These are phyloP conservation scores for Capitulum mitella DNA, from an alignment of 2,888 invertebrate species.

Conservation along the genomic window DNA sequence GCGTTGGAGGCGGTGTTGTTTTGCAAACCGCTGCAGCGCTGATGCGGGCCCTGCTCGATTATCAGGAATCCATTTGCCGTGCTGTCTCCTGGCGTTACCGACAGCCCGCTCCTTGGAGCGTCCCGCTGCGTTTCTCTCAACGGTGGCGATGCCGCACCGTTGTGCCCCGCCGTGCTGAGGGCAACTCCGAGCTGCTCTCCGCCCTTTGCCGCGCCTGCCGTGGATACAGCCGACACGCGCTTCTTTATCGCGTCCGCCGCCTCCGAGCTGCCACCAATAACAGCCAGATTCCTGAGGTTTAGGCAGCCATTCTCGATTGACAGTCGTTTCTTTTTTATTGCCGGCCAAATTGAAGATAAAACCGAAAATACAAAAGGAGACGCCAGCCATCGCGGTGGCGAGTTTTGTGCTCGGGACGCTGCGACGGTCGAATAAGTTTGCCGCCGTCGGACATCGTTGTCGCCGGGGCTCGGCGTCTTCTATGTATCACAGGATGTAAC, in stretches of 20 bases:
- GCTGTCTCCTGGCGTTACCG: no score
- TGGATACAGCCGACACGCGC: not conserved
- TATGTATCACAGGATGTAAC: not conserved
- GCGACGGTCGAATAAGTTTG: not conserved
- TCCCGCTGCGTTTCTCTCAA: no score
- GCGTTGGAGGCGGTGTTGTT: no score
- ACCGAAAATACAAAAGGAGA: conserved; percentile 19
- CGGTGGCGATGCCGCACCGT: no score
- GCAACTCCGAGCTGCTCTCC: no score
- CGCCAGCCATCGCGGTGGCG: not conserved
- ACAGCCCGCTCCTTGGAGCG: no score
- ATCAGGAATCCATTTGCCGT: no score
- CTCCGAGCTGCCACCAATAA: not conserved
- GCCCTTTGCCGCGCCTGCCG: no score
- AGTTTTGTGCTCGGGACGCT: not conserved
- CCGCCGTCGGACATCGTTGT: not conserved
- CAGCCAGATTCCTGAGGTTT: conserved; percentile 10
- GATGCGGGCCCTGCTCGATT: no score
- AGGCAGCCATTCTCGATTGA: conserved; percentile 20
- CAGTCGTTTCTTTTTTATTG: conserved; percentile 24
- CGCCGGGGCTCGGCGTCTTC: not conserved
- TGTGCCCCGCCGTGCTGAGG: no score
- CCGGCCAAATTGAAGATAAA: conserved; percentile 19
- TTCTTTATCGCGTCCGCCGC: not conserved
- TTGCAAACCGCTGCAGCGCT: no score